Evolutionary conservation across 2,113 vertebrate genomes (phyloP).

Genomic region (Pseudolaguvia tuberculata): DNA sequence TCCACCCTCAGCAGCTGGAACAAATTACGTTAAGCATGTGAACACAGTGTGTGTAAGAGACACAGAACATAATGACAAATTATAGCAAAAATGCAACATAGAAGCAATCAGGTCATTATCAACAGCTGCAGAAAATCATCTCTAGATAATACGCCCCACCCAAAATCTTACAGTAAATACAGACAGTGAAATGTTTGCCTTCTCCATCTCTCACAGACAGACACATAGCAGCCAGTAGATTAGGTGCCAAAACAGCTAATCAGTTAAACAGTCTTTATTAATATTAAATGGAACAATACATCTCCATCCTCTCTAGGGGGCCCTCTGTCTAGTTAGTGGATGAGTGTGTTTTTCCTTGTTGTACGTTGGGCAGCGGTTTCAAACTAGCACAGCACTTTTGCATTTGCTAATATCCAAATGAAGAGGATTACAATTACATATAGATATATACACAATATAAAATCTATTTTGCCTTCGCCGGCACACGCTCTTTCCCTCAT

Average conservation of each 20-base stretch:
- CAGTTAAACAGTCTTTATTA: too few relatives aligned
- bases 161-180: slow-evolving; percentile 27
- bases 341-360: too few relatives aligned
- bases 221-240: too few relatives aligned
- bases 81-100: not conserved
- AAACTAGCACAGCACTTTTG: too few relatives aligned
- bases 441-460: too few relatives aligned
- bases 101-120: not conserved
- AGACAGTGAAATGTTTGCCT: not conserved
- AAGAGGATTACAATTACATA: too few relatives aligned
- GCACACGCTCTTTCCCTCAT: slow-evolving; percentile 38
- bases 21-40: slow-evolving; percentile 29
- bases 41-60: slow-evolving; percentile 48
- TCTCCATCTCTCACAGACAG: not conserved
- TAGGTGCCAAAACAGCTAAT: too few relatives aligned
- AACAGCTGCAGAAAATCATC: slow-evolving; percentile 29
- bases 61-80: not conserved
- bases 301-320: too few relatives aligned
- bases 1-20: slow-evolving; percentile 23
- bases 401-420: too few relatives aligned
- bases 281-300: too few relatives aligned
- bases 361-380: too few relatives aligned
- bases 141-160: slow-evolving; percentile 11
- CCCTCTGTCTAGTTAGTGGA: too few relatives aligned
- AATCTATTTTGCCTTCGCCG: not conserved